These are phyloP conservation scores for Heloderma charlesbogerti DNA, from an alignment of 2,113 vertebrate genomes.

Conservation along the genomic window DNA sequence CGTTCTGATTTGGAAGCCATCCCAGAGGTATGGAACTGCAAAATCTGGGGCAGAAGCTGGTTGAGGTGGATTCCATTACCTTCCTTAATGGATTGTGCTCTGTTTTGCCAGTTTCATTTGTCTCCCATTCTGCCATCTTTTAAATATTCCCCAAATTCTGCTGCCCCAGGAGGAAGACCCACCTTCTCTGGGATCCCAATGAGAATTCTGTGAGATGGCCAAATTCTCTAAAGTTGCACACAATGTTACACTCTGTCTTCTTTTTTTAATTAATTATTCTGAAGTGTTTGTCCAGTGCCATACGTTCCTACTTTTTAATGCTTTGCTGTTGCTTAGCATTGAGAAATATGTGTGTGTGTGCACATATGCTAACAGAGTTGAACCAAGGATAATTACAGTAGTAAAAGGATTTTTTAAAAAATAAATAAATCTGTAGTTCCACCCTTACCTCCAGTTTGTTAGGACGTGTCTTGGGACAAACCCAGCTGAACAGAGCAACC, in stretches of 20 bases:
- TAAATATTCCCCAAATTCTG: neutral
- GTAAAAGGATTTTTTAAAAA: neutral
- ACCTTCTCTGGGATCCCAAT: neutral
- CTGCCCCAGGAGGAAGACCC: neutral
- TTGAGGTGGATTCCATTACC: neutral
- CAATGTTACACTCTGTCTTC: neutral
- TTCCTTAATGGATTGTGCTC: neutral
- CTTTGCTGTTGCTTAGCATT: neutral
- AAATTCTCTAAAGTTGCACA: neutral
- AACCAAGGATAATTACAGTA: neutral
- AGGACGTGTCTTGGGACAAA: neutral
- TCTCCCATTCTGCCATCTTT: neutral
- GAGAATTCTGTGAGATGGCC: neutral
- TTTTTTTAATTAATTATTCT: fast-evolving
- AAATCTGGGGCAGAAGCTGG: too few relatives aligned
- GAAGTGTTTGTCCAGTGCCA: neutral
- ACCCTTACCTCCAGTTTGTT: neutral
- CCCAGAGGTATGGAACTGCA: too few relatives aligned
- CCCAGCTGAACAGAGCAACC: neutral
- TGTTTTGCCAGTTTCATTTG: neutral
- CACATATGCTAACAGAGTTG: neutral
- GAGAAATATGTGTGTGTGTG: too few relatives aligned
- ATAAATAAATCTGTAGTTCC: neutral
- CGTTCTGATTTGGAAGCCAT: too few relatives aligned
- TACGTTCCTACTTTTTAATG: neutral